Conservation (phyloP, 2,797 vertebrate species). For the Premnoplex brunnescens region DNA sequence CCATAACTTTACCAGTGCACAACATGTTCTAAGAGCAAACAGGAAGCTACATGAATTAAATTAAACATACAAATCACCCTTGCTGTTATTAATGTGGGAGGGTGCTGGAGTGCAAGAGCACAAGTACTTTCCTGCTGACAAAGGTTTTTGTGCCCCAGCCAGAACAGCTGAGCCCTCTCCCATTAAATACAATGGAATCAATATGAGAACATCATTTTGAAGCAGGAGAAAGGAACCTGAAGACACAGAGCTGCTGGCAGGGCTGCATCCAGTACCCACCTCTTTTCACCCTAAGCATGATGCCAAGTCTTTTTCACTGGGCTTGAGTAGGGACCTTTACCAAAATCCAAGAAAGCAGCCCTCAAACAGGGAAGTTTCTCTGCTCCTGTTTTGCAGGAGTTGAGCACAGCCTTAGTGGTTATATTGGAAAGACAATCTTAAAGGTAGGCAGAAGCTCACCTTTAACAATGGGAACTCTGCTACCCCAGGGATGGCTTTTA, state of each 20-base stretch:
- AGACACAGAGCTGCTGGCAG: neutral
- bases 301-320: accelerated
- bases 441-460: neutral
- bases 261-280: neutral
- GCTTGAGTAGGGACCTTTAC: neutral
- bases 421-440: neutral
- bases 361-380: neutral
- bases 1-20: neutral
- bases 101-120: neutral
- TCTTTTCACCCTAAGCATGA: neutral
- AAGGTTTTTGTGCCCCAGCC: neutral
- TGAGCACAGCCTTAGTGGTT: neutral
- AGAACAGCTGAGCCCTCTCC: neutral
- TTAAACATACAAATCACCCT: neutral
- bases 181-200: neutral
- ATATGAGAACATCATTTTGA: neutral
- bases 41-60: neutral
- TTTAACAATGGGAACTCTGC: neutral
- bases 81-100: neutral
- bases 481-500: neutral
- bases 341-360: neutral
- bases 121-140: neutral
- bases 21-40: neutral
- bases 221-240: neutral
- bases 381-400: neutral